phyloP scores from a whole-genome alignment of 2,797 vertebrate genomes.

The Coilia nasus region DNA sequence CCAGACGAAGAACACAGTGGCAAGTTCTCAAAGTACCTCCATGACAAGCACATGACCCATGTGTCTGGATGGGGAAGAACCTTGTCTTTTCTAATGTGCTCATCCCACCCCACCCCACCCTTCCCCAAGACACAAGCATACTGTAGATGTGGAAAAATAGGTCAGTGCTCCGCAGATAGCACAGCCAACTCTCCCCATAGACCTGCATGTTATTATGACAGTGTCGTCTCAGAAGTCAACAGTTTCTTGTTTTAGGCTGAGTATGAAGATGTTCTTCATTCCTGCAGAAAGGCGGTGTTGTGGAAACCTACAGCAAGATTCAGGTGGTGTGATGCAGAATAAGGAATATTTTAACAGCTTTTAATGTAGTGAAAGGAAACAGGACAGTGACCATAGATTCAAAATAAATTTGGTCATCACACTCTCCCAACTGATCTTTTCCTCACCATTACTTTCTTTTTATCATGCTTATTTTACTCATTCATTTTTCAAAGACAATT shows the following conservation, averaged over 20 bases:
- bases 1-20: background rate
- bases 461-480: background rate
- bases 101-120: too few relatives aligned
- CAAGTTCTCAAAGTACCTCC: background rate
- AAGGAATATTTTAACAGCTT: background rate
- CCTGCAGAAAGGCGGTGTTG: background rate
- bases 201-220: conserved; percentile 32
- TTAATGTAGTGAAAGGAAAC: background rate
- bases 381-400: background rate
- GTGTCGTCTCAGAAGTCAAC: conserved; percentile 24
- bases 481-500: background rate
- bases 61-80: background rate
- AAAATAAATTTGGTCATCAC: background rate
- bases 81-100: background rate
- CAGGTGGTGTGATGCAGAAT: background rate
- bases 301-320: background rate
- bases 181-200: conserved; percentile 24
- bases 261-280: background rate
- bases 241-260: conserved; percentile 17
- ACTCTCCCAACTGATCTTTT: background rate
- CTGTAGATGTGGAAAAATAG: conserved; percentile 38
- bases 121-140: background rate
- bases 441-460: background rate
- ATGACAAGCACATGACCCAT: background rate
- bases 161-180: conserved; percentile 22